phyloP scores from a whole-genome alignment of 2,113 vertebrate genomes.

The Oncorhynchus kisutch region DNA sequence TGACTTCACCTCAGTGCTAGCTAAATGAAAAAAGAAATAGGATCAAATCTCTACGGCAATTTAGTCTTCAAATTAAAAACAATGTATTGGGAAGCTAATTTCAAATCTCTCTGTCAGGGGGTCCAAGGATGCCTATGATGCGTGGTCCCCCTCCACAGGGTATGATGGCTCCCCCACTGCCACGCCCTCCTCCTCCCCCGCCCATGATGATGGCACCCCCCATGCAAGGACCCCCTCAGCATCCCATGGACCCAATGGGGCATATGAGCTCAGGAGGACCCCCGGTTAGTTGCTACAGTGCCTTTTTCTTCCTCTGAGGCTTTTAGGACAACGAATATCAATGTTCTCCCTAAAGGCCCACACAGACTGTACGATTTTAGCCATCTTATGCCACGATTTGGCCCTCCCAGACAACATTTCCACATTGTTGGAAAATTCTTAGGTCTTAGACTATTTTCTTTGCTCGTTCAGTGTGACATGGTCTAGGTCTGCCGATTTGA shows the following conservation, averaged over 20 bases:
- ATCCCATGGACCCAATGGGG: slow-evolving; percentile 51
- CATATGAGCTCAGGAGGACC: slow-evolving; percentile 56
- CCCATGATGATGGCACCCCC: slow-evolving; percentile 85
- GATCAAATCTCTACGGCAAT: background rate
- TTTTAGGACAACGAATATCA: too few species aligned
- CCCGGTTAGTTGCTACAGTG: slow-evolving; percentile 48
- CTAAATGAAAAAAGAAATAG: background rate
- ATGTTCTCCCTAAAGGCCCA: too few species aligned
- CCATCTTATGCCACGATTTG: too few species aligned
- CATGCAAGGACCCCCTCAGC: slow-evolving; percentile 38
- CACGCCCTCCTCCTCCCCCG: slow-evolving; percentile 83
- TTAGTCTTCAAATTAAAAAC: background rate
- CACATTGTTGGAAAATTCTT: too few species aligned
- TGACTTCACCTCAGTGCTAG: background rate
- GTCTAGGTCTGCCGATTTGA: too few species aligned
- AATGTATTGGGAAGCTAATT: background rate
- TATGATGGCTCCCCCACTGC: slow-evolving; percentile 81
- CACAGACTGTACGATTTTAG: too few species aligned
- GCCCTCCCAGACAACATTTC: too few species aligned
- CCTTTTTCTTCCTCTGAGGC: too few species aligned
- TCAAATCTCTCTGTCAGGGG: slow-evolving; percentile 51
- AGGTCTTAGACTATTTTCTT: too few species aligned
- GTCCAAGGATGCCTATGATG: slow-evolving; percentile 70
- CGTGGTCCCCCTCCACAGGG: slow-evolving; percentile 73
- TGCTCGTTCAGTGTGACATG: too few species aligned